Percentiles rank a stretch among this genome's conserved stretches.
phyloP scores from a whole-genome alignment of 2,888 invertebrate species.

The Tinea pellionella region DNA sequence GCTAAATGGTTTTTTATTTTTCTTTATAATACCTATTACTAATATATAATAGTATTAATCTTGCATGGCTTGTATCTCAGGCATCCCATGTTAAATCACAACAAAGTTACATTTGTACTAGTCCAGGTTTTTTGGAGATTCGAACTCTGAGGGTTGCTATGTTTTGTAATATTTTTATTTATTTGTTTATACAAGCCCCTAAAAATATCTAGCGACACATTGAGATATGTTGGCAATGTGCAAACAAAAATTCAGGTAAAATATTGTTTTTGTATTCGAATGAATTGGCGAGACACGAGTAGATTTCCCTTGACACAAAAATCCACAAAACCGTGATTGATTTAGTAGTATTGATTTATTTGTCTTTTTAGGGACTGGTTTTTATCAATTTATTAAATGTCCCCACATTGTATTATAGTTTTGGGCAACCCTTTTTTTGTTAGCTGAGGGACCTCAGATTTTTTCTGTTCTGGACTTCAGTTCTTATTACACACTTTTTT shows the following conservation, averaged over 20 bases:
- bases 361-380: neutral
- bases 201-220: neutral
- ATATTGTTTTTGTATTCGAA: neutral
- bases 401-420: neutral
- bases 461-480: too few relatives aligned
- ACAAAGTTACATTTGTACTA: too few relatives aligned
- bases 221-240: neutral
- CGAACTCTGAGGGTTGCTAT: too few relatives aligned
- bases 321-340: slow-evolving; percentile 7
- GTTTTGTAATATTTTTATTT: too few relatives aligned
- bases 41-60: too few relatives aligned
- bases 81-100: too few relatives aligned
- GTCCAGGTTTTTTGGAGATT: too few relatives aligned
- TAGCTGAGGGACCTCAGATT: neutral
- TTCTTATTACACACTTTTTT: too few relatives aligned
- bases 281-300: neutral
- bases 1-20: too few relatives aligned
- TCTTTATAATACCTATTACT: too few relatives aligned
- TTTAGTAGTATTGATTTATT: neutral
- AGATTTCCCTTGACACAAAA: slow-evolving; percentile 9
- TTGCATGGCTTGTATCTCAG: too few relatives aligned
- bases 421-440: neutral
- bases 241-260: neutral
- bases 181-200: neutral
- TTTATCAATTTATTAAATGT: neutral